Evolutionary conservation across 2,888 invertebrate genomes (phyloP), one percentile per base, ranked within the genome.

Genomic region (Ernsta delagoae): DNA sequence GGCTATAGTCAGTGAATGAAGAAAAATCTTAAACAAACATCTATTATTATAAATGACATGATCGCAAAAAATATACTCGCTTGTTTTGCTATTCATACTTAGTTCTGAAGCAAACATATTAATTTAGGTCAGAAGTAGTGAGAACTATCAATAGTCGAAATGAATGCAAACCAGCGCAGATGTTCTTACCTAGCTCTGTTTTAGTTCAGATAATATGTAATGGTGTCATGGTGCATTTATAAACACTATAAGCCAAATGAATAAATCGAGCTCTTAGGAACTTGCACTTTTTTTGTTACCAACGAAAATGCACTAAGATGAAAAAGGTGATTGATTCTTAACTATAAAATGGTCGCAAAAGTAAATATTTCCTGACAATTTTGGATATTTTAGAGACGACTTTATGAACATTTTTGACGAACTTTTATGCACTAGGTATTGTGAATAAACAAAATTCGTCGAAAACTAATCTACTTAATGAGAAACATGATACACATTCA

Each of bases 1-100:
- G 39, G 39, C 39, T 39, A 39, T 7, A 39, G 39, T 39, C 5
- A 6, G 5, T 39, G 7, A 43, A 43, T 31, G 31, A 43, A 43
- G 9, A 43, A 9, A 43, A 39, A 7, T 39, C 43, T 9, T 43
- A 9, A 43, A 43, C 43, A 43, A 43, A 43, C 8, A 43, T 43
- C 11, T n/a, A 45, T 45, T 45, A 45, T 45, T 45, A n/a, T n/a
- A 45, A n/a, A 4, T 45, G 45, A 45, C 45, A 45, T 45, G n/a
- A n/a, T 45, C 11, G 11, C 45, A 45, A 45, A 45, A 45, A 45
- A 45, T 45, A 45, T 45, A 45, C 45, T 45, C 45, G 45, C n/a
- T n/a, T 11, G n/a, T 45, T 45, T n/a, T 45, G n/a, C 45, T 45
- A 45, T 45, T 43, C 43, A 43, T 43, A n/a, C n/a, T n/a, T n/a